These are phyloP conservation scores for Lepidostoma basale DNA, from an alignment of 1,140 invertebrate genomes.

Conservation along the genomic window DNA sequence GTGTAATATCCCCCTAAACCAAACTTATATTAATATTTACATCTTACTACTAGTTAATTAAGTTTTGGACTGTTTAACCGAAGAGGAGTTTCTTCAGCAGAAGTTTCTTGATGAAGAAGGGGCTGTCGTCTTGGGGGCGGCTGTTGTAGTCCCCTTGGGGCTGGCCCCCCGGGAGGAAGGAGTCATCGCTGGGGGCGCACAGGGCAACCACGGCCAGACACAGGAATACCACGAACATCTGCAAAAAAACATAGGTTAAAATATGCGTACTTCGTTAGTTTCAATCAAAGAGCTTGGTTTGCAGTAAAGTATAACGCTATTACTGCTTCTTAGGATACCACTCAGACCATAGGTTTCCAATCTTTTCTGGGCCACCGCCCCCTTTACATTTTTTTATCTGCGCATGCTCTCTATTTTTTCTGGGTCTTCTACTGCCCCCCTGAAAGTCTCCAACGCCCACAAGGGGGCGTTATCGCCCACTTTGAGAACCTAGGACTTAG, in stretches of 20 bases:
- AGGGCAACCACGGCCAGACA: conserved; percentile 24
- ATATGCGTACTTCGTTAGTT: not conserved
- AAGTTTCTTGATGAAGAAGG: conserved; percentile 37
- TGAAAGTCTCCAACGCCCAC: no score
- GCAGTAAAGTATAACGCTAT: no score
- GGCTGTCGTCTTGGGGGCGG: conserved; percentile 23
- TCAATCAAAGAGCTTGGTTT: not conserved
- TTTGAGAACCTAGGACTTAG: no score
- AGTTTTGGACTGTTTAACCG: not conserved
- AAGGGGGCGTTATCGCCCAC: no score
- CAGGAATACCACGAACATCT: conserved; percentile 34
- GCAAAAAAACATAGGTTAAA: not conserved
- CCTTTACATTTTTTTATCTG: no score
- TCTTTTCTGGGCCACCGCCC: no score
- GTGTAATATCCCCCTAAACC: not conserved
- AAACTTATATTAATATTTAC: conserved; percentile 3
- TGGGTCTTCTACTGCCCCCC: no score
- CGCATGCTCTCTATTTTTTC: no score
- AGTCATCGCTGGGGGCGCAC: conserved; percentile 34
- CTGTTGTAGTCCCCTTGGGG: conserved; percentile 27
- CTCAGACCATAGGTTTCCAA: no score
- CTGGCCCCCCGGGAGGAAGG: not conserved
- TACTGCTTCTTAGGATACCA: no score
- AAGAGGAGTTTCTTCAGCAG: conserved; percentile 28
- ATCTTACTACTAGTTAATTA: not conserved